phyloP scores from a whole-genome alignment of 2,888 invertebrate species.

The Meta bourneti region DNA sequence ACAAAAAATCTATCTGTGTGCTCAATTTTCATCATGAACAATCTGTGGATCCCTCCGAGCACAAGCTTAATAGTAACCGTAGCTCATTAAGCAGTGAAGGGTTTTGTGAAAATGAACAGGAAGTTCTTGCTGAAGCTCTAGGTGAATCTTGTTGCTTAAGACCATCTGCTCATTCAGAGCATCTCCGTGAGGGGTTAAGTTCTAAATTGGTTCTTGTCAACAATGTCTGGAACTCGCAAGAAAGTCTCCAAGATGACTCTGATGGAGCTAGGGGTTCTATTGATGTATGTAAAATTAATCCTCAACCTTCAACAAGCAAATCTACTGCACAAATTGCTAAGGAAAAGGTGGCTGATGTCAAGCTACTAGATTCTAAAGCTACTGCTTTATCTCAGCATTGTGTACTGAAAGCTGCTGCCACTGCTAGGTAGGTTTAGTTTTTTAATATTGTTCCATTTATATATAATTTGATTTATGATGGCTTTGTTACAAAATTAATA shows the following conservation, averaged over 20 bases:
- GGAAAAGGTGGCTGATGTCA: constrained; percentile 71
- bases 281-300: constrained; percentile 17
- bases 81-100: constrained; percentile 97
- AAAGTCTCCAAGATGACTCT: constrained; percentile 63
- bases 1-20: constrained; percentile 72
- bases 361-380: constrained; percentile 33
- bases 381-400: constrained; percentile 22
- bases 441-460: background rate
- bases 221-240: constrained; percentile 63
- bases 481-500: no score
- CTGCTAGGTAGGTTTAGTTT: constrained; percentile 38
- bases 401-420: constrained; percentile 11
- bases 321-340: constrained; percentile 47
- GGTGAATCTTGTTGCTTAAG: constrained; percentile 52
- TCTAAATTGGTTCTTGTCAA: constrained; percentile 42
- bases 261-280: constrained; percentile 51
- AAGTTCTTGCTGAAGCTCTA: constrained; percentile 66
- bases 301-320: constrained; percentile 47
- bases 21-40: constrained; percentile 72
- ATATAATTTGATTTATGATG: background rate
- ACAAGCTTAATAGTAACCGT: constrained; percentile 84
- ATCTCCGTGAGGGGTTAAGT: constrained; percentile 17
- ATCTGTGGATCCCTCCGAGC: constrained; percentile 34
- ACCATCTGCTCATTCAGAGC: background rate
- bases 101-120: constrained; percentile 88